These are phyloP conservation scores for Apaloderma vittatum DNA, from an alignment of 2,113 vertebrate genomes.

Conservation along the genomic window DNA sequence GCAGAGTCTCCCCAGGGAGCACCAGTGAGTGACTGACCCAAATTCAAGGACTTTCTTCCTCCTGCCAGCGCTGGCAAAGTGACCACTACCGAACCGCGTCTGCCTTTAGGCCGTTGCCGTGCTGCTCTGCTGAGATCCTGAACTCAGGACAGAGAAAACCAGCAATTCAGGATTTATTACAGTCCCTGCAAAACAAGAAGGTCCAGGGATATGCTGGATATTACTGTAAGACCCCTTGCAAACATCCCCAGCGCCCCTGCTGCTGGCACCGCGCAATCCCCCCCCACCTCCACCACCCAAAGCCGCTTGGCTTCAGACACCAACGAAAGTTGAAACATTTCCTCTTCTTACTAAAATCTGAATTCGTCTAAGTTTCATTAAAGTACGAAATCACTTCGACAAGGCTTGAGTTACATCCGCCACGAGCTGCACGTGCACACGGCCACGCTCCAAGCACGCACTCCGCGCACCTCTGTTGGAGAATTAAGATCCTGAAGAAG, in stretches of 20 bases:
- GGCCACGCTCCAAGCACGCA: fast-evolving
- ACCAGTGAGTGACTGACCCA: constrained; percentile 41
- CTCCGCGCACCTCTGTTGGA: not conserved
- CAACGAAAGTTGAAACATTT: not conserved
- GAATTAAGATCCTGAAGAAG: not conserved
- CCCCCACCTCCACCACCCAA: not conserved
- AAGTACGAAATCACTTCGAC: not conserved
- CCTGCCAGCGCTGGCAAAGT: not conserved
- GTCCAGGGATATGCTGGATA: not conserved
- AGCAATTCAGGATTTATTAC: not conserved
- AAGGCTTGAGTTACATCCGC: not conserved
- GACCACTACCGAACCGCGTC: not conserved
- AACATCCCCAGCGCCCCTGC: fast-evolving
- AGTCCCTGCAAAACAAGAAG: not conserved
- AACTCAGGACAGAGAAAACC: not conserved
- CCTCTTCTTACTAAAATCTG: not conserved
- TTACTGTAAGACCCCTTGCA: not conserved
- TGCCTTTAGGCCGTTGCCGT: not conserved
- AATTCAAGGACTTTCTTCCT: constrained; percentile 47
- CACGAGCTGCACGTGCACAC: not conserved
- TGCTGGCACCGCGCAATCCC: fast-evolving
- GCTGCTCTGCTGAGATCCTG: not conserved
- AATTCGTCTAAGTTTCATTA: not conserved
- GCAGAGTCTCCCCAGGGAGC: not conserved
- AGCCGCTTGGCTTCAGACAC: not conserved